Conservation (phyloP, 2,797 vertebrate species). For the Anniella stebbinsi region DNA sequence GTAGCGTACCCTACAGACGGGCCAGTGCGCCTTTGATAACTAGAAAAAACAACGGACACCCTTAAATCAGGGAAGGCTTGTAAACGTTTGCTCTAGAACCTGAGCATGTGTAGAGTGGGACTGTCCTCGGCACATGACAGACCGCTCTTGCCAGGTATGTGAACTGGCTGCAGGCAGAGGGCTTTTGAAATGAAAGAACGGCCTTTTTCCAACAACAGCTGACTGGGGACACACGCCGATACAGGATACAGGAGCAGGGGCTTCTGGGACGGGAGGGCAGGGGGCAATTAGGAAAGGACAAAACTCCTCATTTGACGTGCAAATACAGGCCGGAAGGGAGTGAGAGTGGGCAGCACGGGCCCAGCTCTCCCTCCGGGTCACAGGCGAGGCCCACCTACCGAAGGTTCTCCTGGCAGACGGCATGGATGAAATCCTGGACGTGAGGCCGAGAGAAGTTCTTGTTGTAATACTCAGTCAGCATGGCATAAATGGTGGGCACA, state of each 20-base stretch:
- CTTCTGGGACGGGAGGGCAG: not conserved
- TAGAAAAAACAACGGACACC: not conserved
- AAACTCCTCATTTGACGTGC: not conserved
- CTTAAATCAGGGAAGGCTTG: too few species aligned
- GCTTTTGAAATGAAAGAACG: too few species aligned
- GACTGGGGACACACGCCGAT: too few species aligned
- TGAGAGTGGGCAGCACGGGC: not conserved
- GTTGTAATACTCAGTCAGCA: constrained; percentile 89
- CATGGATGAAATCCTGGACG: constrained; percentile 89
- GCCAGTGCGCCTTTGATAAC: not conserved
- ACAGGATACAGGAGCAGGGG: not conserved
- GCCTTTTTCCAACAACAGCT: not conserved
- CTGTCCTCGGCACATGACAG: not conserved
- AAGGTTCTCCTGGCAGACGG: constrained; percentile 88
- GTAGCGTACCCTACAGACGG: not conserved
- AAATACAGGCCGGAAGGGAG: not conserved
- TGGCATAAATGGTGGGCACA: constrained; percentile 93
- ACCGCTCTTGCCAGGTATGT: too few species aligned
- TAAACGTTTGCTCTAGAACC: not conserved
- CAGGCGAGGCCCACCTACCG: constrained; percentile 79
- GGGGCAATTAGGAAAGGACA: not conserved
- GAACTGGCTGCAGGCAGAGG: not conserved
- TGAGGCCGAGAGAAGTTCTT: constrained; percentile 84
- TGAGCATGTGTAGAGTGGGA: not conserved
- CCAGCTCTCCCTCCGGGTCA: too few species aligned